Evolutionary conservation across 2,113 vertebrate species (phyloP).

Genomic region (Camelus bactrianus): DNA sequence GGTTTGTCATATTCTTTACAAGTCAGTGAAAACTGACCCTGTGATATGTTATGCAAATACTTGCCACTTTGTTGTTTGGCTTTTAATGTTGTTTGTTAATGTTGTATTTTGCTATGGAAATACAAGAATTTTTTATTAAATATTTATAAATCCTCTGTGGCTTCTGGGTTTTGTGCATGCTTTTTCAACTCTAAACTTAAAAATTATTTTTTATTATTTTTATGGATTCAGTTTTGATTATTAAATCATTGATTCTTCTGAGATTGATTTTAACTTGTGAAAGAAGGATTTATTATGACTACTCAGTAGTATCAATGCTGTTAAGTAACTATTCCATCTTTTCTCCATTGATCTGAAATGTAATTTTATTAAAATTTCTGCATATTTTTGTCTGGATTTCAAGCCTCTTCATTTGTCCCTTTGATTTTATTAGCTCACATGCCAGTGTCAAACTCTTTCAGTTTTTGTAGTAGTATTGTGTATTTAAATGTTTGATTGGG

Average conservation of each 20-base stretch:
- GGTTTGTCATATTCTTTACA: background rate
- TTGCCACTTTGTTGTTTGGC: background rate
- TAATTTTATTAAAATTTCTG: background rate
- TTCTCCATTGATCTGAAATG: background rate
- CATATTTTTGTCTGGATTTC: background rate
- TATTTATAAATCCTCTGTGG: background rate
- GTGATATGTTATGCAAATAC: background rate
- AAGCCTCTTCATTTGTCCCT: background rate
- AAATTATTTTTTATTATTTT: background rate
- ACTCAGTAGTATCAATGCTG: background rate
- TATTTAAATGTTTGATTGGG: background rate
- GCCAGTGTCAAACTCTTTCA: background rate
- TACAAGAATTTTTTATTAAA: background rate
- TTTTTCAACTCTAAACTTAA: background rate
- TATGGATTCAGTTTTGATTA: background rate
- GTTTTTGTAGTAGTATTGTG: background rate
- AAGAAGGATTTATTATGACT: background rate
- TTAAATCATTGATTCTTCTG: background rate
- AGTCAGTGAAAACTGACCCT: background rate
- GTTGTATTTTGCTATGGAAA: background rate
- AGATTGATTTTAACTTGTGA: background rate
- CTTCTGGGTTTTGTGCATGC: background rate
- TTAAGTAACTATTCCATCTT: background rate
- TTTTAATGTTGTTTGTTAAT: slow-evolving; percentile 1
- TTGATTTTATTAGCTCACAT: background rate